Conservation (phyloP, 2,888 invertebrate genomes). For the Hydrotaea cyrtoneurina region DNA sequence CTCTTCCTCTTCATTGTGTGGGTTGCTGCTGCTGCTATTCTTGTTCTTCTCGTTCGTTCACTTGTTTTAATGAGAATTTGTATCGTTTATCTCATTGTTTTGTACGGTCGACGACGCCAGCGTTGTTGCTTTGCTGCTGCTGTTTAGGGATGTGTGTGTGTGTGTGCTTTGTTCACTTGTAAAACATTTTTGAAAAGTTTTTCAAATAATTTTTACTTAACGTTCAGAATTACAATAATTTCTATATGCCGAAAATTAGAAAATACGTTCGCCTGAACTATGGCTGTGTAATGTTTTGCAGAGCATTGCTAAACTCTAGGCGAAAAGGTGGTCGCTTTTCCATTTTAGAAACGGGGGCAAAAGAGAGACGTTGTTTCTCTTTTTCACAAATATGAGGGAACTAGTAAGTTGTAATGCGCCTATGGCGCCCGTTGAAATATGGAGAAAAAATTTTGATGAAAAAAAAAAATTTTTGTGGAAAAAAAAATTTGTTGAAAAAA, state of each 20-base stretch:
- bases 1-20: conserved; percentile 29
- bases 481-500: too few species aligned
- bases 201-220: conserved; percentile 79
- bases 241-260: conserved; percentile 62
- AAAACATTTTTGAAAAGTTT: conserved; percentile 76
- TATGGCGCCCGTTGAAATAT: too few species aligned
- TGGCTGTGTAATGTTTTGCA: neutral
- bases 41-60: conserved; percentile 66
- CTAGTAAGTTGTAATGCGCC: too few species aligned
- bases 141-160: conserved; percentile 29
- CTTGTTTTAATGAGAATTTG: conserved; percentile 78
- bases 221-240: conserved; percentile 74
- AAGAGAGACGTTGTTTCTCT: too few species aligned
- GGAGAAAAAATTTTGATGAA: too few species aligned
- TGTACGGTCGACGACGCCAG: neutral
- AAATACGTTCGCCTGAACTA: conserved; percentile 58
- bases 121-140: neutral
- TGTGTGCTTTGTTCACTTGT: conserved; percentile 71
- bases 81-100: conserved; percentile 69
- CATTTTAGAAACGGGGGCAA: neutral
- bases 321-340: neutral
- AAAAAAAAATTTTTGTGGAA: too few species aligned
- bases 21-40: conserved; percentile 2
- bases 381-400: too few species aligned
- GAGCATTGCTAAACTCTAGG: neutral